A percentile compares a stretch with the other conserved stretches of the same genome.
These are phyloP conservation scores for Erythrolamprus reginae DNA, from an alignment of 2,113 vertebrate species.

Conservation along the genomic window DNA sequence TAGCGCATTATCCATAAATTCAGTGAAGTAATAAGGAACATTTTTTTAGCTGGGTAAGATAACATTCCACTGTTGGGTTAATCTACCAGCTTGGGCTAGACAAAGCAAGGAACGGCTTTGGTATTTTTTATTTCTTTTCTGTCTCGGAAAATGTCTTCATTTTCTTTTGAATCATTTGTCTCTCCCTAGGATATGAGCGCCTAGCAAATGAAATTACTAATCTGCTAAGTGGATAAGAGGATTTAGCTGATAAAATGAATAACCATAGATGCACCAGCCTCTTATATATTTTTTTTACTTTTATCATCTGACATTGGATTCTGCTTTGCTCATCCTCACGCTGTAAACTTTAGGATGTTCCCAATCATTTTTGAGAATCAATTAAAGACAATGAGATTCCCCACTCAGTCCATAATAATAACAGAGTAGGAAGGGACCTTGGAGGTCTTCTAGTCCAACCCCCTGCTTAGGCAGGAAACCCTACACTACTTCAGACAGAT, in stretches of 20 bases:
- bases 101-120: background rate
- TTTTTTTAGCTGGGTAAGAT: background rate
- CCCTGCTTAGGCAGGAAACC: no score
- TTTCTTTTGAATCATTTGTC: background rate
- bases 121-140: background rate
- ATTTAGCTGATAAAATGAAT: background rate
- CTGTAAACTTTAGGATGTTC: background rate
- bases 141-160: background rate
- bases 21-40: background rate
- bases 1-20: background rate
- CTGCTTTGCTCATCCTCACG: background rate
- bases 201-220: background rate
- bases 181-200: background rate
- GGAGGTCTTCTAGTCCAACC: no score
- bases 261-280: background rate
- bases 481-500: no score
- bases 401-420: no score
- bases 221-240: background rate
- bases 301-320: background rate
- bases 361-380: background rate
- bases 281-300: fast-evolving
- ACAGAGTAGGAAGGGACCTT: no score
- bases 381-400: background rate
- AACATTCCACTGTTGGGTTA: background rate
- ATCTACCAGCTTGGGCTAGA: background rate